phyloP scores from a whole-genome alignment of 2,113 vertebrate genomes.

The Gallinago media region DNA sequence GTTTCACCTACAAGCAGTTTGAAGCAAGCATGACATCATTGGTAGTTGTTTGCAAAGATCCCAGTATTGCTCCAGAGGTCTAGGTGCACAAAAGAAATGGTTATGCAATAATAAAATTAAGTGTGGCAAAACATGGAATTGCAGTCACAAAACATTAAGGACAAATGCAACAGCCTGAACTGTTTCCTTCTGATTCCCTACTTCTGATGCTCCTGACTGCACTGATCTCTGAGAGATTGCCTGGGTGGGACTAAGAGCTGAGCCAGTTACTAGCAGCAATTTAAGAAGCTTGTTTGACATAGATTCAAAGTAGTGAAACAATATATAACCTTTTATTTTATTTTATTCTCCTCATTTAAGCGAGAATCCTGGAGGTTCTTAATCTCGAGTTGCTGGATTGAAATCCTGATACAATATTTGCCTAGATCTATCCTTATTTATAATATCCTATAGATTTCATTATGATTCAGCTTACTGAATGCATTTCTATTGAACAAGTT shows the following conservation, averaged over 20 bases:
- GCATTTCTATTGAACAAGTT: neutral
- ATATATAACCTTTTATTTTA: neutral
- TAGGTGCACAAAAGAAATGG: neutral
- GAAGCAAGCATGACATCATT: neutral
- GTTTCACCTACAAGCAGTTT: neutral
- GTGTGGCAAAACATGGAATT: neutral
- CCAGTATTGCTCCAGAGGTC: neutral
- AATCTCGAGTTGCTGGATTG: neutral
- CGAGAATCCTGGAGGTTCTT: neutral
- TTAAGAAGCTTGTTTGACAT: neutral
- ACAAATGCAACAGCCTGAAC: neutral
- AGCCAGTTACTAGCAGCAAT: neutral
- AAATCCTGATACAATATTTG: neutral
- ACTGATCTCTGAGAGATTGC: neutral
- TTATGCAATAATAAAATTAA: neutral
- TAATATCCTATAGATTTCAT: neutral
- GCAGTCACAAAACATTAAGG: neutral
- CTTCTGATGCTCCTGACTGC: neutral
- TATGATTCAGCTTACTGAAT: neutral
- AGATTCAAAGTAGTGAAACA: neutral
- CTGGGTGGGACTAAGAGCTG: neutral
- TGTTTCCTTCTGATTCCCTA: neutral
- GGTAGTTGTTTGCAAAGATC: neutral
- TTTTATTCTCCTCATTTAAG: neutral
- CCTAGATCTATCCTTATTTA: neutral